Base-by-base conservation (phyloP, 1,140 invertebrate species). In the Pseudomyrmex sp. region DNA sequence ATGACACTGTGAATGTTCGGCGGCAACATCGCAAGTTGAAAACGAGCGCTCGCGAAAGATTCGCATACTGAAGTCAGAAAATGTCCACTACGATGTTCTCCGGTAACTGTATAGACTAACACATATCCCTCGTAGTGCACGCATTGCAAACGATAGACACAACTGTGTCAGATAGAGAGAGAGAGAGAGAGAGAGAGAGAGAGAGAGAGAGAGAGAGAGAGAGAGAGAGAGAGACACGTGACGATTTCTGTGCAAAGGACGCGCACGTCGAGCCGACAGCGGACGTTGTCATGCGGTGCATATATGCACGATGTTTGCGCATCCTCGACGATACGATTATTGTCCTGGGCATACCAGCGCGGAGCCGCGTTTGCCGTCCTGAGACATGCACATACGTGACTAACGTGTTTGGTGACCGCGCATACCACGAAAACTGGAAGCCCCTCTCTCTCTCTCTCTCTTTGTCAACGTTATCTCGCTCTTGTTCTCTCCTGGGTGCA, bases 21-120 rank as follows among this genome's bases (percentile, higher is more conserved):
- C 5, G n/a, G 15, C 13, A 61, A 20, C 58, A n/a, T 44, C 46
- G 59, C 46, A 26, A 13, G 63, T 20, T 23, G 52, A 76, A 88
- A 86, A 86, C 86, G 89, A 89, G 86, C 85, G 83, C 35, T 35
- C 35, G 35, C 35, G 77, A 89, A 90, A 88, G 86, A 77, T 77
- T 70, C 83, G 83, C 80, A 61, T 79, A 59, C 66, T 20, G 44
- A 48, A 80, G 76, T 80, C 66, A 80, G 54, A 80, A 80, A 80
- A 80, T 72, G 44, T 80, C 20, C 46, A 80, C 72, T 44, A 59
- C 66, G 76, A 80, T 59, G 66, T 72, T 12, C 44, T 35, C 13
- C 44, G 12, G 54, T 50, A 26, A 59, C 75, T 69, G 23, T 70
- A 72, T 59, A 50, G 46, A 72, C 66, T 15, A 35, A 20, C 65